phyloP scores from a whole-genome alignment of 2,888 invertebrate species.

The Taphrorychus bicolor region DNA sequence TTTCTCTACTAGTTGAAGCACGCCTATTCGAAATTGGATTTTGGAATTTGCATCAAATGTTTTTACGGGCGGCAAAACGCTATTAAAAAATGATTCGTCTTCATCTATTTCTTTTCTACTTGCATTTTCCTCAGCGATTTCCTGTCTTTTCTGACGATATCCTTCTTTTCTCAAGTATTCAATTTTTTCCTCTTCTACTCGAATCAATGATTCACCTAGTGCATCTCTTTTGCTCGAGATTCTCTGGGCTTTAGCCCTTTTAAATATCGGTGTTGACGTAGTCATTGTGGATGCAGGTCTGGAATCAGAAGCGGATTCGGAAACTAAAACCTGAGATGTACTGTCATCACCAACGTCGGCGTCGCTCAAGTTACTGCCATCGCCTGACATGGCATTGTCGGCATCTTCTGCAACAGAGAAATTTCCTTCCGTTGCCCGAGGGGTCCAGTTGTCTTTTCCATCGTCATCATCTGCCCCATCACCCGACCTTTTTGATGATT shows the following conservation, averaged over 20 bases:
- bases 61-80: conserved; percentile 7
- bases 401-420: background rate
- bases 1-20: conserved; percentile 1
- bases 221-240: background rate
- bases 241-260: background rate
- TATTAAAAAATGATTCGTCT: background rate
- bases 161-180: conserved; percentile 9
- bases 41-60: background rate
- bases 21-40: background rate
- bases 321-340: background rate
- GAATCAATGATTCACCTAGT: background rate
- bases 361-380: background rate
- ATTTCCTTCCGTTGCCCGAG: conserved; percentile 5
- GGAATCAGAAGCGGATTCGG: background rate
- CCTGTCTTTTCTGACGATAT: background rate
- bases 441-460: background rate
- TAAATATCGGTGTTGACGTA: background rate
- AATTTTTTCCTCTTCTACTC: conserved; percentile 6
- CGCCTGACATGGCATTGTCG: background rate
- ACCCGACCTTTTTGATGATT: conserved; percentile 2
- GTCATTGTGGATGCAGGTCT: background rate
- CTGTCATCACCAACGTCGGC: background rate
- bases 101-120: conserved; percentile 4
- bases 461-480: conserved; percentile 4
- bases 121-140: background rate